phyloP scores from a whole-genome alignment of 2,888 invertebrate species.

The Zaprionus bogoriensis region DNA sequence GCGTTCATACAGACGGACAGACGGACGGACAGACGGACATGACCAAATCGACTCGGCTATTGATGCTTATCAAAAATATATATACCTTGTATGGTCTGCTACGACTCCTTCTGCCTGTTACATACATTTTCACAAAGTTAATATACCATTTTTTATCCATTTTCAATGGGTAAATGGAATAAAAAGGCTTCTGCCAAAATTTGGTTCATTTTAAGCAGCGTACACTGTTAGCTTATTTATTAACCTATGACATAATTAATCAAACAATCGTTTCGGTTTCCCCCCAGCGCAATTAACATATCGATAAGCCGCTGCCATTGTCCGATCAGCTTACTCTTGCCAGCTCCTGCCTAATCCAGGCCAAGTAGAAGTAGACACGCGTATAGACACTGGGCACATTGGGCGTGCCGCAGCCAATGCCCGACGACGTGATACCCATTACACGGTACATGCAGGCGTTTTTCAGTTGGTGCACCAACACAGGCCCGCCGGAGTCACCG shows the following conservation, averaged over 20 bases:
- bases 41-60: too few species aligned
- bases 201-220: background rate
- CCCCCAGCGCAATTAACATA: background rate
- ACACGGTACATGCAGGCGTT: conserved; percentile 73
- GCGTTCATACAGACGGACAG: too few species aligned
- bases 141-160: too few species aligned
- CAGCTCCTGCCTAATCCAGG: conserved; percentile 68
- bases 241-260: background rate
- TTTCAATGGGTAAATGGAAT: too few species aligned
- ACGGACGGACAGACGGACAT: too few species aligned
- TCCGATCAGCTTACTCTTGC: conserved; percentile 11
- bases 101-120: too few species aligned
- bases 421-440: conserved; percentile 70
- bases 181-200: too few species aligned
- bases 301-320: background rate
- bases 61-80: too few species aligned
- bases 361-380: conserved; percentile 63
- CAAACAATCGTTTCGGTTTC: background rate
- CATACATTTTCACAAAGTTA: too few species aligned
- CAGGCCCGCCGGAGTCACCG: conserved; percentile 78
- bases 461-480: conserved; percentile 58
- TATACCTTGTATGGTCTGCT: too few species aligned
- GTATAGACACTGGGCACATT: conserved; percentile 71
- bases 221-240: background rate
- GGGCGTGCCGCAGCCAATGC: conserved; percentile 65